Conservation (phyloP, 1,140 invertebrate species). For the Plodia interpunctella region DNA sequence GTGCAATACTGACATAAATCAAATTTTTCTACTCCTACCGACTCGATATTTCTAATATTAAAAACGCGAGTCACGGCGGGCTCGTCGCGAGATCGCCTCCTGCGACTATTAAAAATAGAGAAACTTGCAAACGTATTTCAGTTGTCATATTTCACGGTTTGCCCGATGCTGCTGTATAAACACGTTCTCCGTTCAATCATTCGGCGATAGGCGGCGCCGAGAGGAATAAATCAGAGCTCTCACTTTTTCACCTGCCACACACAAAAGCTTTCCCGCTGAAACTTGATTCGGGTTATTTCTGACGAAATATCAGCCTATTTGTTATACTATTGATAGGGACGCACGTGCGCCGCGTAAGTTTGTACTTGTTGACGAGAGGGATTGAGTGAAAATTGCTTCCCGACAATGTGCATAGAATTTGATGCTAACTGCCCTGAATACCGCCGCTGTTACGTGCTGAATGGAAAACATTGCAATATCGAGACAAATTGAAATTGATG, state of each 20-base stretch:
- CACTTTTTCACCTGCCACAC: conserved; percentile 77
- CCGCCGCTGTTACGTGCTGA: conserved; percentile 25
- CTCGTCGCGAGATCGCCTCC: conserved; percentile 43
- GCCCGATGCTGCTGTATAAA: conserved; percentile 61
- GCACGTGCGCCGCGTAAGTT: conserved; percentile 69
- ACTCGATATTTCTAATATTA: conserved; percentile 58
- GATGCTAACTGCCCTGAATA: conserved; percentile 41
- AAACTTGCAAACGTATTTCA: conserved; percentile 45
- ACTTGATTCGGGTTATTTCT: conserved; percentile 77
- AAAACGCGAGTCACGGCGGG: conserved; percentile 38
- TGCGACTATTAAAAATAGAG: conserved; percentile 47
- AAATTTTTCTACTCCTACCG: conserved; percentile 54
- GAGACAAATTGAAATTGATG: conserved; percentile 8
- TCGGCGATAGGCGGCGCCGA: conserved; percentile 66
- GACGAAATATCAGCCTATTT: conserved; percentile 76
- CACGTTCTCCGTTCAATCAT: conserved; percentile 72
- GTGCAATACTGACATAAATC: conserved; percentile 58
- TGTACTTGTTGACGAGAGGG: conserved; percentile 69
- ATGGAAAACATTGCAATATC: conserved; percentile 12
- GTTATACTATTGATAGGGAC: conserved; percentile 74
- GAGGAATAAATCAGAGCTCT: conserved; percentile 72
- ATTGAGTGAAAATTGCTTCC: conserved; percentile 70
- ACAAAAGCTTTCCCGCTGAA: conserved; percentile 74
- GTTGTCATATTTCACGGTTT: conserved; percentile 67
- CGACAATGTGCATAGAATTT: conserved; percentile 66